Base-by-base conservation (phyloP, 1,140 invertebrate species). In the Drosophila athabasca region DNA sequence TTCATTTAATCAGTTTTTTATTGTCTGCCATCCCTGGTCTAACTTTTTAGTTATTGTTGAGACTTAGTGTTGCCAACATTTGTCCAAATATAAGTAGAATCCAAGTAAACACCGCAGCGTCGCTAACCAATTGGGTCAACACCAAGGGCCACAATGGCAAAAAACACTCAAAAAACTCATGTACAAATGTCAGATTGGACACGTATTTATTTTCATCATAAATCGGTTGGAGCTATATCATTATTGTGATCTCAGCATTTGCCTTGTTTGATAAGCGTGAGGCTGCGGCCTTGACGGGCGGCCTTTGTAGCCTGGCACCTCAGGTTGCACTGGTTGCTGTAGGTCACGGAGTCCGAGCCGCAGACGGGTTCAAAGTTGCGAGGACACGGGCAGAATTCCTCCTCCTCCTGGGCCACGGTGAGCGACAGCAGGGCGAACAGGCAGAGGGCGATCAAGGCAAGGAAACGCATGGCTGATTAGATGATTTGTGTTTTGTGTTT, bases 241-340 rank as follows among this genome's bases (percentile, higher is more conserved):
- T 1, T 17, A 45, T 46, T 55, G 8, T 1, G 58, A 8, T 0
- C 1, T 45, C 59, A 83, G 61, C 89, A 90, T 1, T 0, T n/a
- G 43, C 84, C 89, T 0, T 53, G 2, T 24, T 52, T 78, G 15
- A 35, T 24, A 1, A 76, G n/a, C 0, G 31, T 55, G n/a, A 90
- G 31, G 7, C 4, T 52, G 29, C 67, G 70, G 29, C 83, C 80
- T 6, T 68, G 26, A 1, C 68, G 62, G 0, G 52, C 46, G 6
- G 60, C 26, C 13, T 49, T 61, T 17, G 73, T 62, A 6, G 66
- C 60, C 2, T 41, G 48, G 41, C 90, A 91, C 0, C 48, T 6
- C 29, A 91, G 53, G 15, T 74, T 62, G 50, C 90, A 91, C 17
- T 24, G n/a, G 60, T 85, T 91, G 31, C 50, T n/a, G 41, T 91